These are phyloP conservation scores for Nemotelus pantherinus DNA, from an alignment of 2,888 invertebrate genomes.

Conservation along the genomic window DNA sequence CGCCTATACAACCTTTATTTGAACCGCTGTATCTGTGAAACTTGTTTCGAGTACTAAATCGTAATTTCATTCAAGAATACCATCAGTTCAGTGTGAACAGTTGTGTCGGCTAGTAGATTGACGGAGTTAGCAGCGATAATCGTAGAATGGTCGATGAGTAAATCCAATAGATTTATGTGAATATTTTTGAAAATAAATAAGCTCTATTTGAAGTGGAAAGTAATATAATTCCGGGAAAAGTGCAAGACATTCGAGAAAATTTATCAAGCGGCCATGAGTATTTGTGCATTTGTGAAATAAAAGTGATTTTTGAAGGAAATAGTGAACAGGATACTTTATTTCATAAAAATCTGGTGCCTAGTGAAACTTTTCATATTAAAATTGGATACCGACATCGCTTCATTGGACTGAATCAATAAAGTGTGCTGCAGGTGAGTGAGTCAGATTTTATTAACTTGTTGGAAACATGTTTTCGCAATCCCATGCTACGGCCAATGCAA, in stretches of 20 bases:
- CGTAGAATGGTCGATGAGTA: too few relatives aligned
- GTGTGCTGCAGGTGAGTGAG: conserved; percentile 30
- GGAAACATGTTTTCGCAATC: background rate
- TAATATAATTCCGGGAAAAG: too few relatives aligned
- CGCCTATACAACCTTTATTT: conserved; percentile 12
- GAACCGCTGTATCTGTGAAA: conserved; percentile 32
- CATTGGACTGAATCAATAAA: background rate
- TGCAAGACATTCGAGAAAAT: too few relatives aligned
- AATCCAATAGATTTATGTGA: too few relatives aligned
- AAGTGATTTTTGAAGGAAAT: too few relatives aligned
- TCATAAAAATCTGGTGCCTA: background rate
- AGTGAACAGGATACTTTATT: too few relatives aligned
- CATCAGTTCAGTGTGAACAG: conserved; percentile 33
- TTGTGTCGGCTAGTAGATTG: conserved; percentile 20
- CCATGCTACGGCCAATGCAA: too few relatives aligned
- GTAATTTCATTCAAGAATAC: conserved; percentile 37
- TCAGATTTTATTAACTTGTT: conserved; percentile 8
- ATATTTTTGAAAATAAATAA: too few relatives aligned
- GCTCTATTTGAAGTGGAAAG: too few relatives aligned
- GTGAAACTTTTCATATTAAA: background rate
- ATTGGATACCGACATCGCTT: conserved; percentile 14
- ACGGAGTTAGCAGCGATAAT: background rate
- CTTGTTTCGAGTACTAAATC: conserved; percentile 31
- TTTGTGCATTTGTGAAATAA: too few relatives aligned
- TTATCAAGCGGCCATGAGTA: too few relatives aligned